Conservation (phyloP, 2,797 vertebrate genomes). For the Cottoperca gobio region DNA sequence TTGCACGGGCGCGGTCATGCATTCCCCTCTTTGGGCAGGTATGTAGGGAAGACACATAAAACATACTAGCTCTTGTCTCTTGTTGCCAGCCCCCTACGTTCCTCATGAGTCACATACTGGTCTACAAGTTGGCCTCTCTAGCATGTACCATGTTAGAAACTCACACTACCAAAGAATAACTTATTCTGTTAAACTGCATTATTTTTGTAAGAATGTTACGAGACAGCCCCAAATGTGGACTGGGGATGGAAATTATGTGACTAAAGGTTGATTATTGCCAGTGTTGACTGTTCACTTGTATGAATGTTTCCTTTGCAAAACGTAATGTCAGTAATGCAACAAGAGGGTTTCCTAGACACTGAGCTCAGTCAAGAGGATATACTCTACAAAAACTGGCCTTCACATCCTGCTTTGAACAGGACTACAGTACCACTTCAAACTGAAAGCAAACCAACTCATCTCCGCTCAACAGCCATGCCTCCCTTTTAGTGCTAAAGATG, state of each 20-base stretch:
- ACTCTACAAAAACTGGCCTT: slow-evolving; percentile 65
- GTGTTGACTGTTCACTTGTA: slow-evolving; percentile 28
- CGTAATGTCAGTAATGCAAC: slow-evolving; percentile 32
- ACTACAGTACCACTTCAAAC: slow-evolving; percentile 68
- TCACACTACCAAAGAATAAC: slow-evolving; percentile 12
- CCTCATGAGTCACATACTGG: slow-evolving; percentile 34
- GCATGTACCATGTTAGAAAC: slow-evolving; percentile 17
- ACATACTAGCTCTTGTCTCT: slow-evolving; percentile 29
- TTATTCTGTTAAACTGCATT: background rate
- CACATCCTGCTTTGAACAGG: slow-evolving; percentile 64
- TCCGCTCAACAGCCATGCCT: slow-evolving; percentile 47
- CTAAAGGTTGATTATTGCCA: background rate
- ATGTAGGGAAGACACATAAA: slow-evolving; percentile 61
- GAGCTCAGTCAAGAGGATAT: slow-evolving; percentile 40
- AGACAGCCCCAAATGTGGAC: background rate
- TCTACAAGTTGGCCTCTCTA: slow-evolving; percentile 4
- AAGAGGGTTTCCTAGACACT: slow-evolving; percentile 35
- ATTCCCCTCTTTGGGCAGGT: slow-evolving; percentile 72
- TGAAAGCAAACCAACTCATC: slow-evolving; percentile 49
- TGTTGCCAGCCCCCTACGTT: slow-evolving; percentile 7
- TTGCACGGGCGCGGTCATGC: slow-evolving; percentile 61
- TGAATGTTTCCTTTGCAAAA: slow-evolving; percentile 35
- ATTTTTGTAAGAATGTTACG: slow-evolving; percentile 4
- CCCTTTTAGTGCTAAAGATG: slow-evolving; percentile 53
- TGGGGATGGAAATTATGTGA: background rate